phyloP scores from a whole-genome alignment of 2,797 vertebrate genomes.

The Molossus alvarezi region DNA sequence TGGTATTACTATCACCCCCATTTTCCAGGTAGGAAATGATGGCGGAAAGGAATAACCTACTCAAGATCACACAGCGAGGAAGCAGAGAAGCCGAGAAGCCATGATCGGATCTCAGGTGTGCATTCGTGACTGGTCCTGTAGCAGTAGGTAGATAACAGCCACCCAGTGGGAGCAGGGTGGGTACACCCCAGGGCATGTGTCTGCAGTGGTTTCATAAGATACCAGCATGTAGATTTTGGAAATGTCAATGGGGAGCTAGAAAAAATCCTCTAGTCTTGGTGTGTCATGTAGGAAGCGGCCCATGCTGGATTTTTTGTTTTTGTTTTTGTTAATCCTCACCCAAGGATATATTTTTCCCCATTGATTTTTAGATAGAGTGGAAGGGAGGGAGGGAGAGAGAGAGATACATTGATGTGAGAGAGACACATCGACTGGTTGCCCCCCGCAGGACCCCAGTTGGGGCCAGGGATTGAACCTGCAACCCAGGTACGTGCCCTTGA shows the following conservation, averaged over 20 bases:
- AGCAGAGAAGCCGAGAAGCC: neutral
- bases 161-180: neutral
- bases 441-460: too few relatives aligned
- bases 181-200: neutral
- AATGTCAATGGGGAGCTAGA: neutral
- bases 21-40: neutral
- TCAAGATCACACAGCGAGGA: neutral
- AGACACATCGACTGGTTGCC: too few relatives aligned
- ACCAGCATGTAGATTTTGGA: neutral
- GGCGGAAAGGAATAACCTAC: too few relatives aligned
- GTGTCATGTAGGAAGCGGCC: neutral
- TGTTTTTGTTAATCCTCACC: too few relatives aligned
- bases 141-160: neutral
- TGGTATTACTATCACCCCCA: neutral
- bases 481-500: too few relatives aligned
- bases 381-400: too few relatives aligned
- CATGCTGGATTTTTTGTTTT: too few relatives aligned
- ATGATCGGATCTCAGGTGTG: too few relatives aligned
- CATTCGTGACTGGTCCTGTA: neutral
- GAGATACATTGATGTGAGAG: too few relatives aligned
- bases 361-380: too few relatives aligned
- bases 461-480: too few relatives aligned
- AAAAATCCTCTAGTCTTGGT: neutral
- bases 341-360: too few relatives aligned
- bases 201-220: neutral